Percentiles rank a stretch among this genome's conserved stretches.
Evolutionary conservation across 2,797 vertebrate genomes (phyloP).

Genomic region (Crax fasciolata): DNA sequence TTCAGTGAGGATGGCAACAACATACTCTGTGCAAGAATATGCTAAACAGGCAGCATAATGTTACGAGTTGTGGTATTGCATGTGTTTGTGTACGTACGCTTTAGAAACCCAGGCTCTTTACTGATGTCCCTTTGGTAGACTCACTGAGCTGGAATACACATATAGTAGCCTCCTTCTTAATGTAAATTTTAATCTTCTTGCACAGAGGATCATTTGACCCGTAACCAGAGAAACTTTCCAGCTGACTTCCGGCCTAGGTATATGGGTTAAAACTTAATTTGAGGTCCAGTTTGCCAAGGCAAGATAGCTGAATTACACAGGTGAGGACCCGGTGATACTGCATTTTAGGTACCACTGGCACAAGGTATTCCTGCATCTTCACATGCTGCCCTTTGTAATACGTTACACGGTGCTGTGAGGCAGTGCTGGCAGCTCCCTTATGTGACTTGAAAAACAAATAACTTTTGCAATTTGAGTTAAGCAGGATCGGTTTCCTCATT

Average conservation of each 20-base stretch:
- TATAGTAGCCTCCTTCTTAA: not conserved
- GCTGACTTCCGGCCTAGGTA: constrained; percentile 15
- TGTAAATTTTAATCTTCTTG: not conserved
- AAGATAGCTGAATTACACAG: constrained; percentile 25
- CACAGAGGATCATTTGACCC: constrained; percentile 25
- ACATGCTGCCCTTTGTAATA: not conserved
- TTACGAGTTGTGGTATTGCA: not conserved
- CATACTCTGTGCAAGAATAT: not conserved
- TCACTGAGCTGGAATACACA: not conserved
- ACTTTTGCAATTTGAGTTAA: constrained; percentile 22
- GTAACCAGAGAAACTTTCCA: constrained; percentile 13
- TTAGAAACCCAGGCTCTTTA: not conserved
- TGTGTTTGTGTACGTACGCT: not conserved
- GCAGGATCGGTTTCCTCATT: constrained; percentile 31
- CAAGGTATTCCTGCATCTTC: not conserved
- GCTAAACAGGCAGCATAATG: not conserved
- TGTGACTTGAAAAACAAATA: constrained; percentile 9
- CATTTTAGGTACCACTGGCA: not conserved
- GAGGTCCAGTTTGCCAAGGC: not conserved
- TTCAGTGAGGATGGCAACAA: not conserved
- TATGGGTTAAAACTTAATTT: constrained; percentile 33
- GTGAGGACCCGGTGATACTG: not conserved
- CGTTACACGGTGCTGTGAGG: not conserved
- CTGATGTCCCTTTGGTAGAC: not conserved
- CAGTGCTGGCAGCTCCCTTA: not conserved